A percentile compares a stretch with the other conserved stretches of the same genome.
Evolutionary conservation across 1,140 invertebrate genomes (phyloP).

Genomic region (Penaeus vannamei): DNA sequence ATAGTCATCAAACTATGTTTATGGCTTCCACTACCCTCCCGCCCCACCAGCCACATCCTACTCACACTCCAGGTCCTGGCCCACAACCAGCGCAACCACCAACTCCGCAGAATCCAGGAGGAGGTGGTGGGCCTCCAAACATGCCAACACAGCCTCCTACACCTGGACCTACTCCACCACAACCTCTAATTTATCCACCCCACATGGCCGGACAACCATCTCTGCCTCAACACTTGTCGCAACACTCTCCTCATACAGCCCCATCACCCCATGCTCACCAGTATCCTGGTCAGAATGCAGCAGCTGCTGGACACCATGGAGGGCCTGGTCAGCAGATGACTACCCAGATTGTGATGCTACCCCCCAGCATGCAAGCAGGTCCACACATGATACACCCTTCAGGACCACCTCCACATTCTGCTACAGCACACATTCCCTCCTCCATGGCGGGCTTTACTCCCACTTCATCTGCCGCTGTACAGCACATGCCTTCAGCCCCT

Average conservation of each 20-base stretch:
- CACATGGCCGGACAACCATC: constrained; percentile 61
- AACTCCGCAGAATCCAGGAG: constrained; percentile 55
- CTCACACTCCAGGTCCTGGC: constrained; percentile 55
- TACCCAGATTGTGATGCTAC: constrained; percentile 53
- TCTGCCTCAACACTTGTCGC: constrained; percentile 63
- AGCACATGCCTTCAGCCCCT: constrained; percentile 51
- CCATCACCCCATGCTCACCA: constrained; percentile 67
- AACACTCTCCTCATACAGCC: constrained; percentile 69
- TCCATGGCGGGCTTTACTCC: constrained; percentile 62
- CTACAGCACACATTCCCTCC: constrained; percentile 60
- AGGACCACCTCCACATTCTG: constrained; percentile 56
- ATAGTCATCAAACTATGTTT: constrained; percentile 55
- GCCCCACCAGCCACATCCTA: constrained; percentile 67
- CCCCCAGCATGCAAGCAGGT: constrained; percentile 5
- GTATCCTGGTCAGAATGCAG: constrained; percentile 50
- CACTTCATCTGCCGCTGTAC: constrained; percentile 56
- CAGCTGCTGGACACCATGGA: constrained; percentile 48
- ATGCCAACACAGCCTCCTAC: constrained; percentile 65
- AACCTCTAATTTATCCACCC: constrained; percentile 57
- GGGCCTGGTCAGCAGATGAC: constrained; percentile 54
- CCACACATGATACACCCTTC: constrained; percentile 50
- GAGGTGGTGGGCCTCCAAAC: constrained; percentile 60
- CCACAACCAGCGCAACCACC: constrained; percentile 61
- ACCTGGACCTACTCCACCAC: constrained; percentile 63
- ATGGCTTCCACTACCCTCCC: constrained; percentile 65